Conservation (phyloP, 2,888 invertebrate genomes). For the Apomyelois bistriatella region DNA sequence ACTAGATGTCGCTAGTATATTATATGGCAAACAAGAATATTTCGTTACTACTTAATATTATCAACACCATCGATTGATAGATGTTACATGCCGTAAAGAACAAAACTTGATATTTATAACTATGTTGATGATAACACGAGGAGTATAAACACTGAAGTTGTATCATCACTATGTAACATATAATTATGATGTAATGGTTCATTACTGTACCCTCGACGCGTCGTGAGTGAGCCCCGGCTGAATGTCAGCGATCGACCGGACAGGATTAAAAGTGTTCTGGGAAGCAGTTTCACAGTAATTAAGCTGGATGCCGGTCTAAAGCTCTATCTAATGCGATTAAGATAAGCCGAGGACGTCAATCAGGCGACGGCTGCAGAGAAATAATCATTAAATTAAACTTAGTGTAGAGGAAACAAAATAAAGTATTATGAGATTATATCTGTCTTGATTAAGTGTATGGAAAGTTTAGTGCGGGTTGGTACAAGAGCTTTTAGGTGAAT, state of each 20-base stretch:
- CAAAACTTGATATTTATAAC: too few relatives aligned
- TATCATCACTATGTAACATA: not conserved
- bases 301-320: not conserved
- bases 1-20: too few relatives aligned
- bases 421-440: slow-evolving; percentile 8
- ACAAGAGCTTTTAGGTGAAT: not conserved
- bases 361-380: not conserved
- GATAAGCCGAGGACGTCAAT: slow-evolving; percentile 9
- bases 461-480: not conserved
- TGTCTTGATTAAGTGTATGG: slow-evolving; percentile 1
- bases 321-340: slow-evolving; percentile 8
- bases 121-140: not conserved
- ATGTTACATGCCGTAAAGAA: too few relatives aligned
- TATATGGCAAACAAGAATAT: too few relatives aligned
- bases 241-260: not conserved
- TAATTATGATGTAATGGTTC: not conserved
- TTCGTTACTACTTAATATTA: too few relatives aligned
- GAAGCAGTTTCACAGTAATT: slow-evolving; percentile 13
- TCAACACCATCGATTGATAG: too few relatives aligned
- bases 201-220: not conserved
- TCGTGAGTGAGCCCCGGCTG: not conserved
- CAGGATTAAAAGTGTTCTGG: slow-evolving; percentile 11
- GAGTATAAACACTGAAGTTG: not conserved
- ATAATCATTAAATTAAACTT: slow-evolving; percentile 7
- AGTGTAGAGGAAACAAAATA: slow-evolving; percentile 6